Evolutionary conservation across 2,797 vertebrate species (phyloP), one percentile per base, ranked within the genome.

Genomic region (Paratrypauchen microcephalus): DNA sequence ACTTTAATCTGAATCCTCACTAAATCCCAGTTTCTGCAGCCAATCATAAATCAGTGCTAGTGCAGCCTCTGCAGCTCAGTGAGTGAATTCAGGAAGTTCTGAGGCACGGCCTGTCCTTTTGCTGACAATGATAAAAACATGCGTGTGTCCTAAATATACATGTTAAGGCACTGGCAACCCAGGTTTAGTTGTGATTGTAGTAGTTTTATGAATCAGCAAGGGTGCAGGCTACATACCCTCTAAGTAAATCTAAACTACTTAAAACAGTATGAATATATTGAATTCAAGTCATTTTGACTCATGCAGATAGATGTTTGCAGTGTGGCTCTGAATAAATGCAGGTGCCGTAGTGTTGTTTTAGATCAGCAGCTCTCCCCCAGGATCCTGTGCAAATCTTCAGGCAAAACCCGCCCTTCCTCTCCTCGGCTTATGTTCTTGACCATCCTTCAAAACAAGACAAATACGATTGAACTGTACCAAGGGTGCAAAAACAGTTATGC

Each of bases 361-460:
- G 81, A 74, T 85, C 75, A 89, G 82, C 83, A 82, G 16, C 79
- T 88, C 68, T 94, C 92, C 81, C 93, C 93, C 26, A 96, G 90
- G 83, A 97, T 93, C 86, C 95, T 92, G 86, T 95, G 94, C 89
- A 97, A 90, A 75, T 93, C 95, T 73, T 95, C 92, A 4, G 91
- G 86, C 23, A 91, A 90, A 74, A 97, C 91, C 69, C 92, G 94
- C 7, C 94, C 94, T 90, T 98, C 94, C 87, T 96, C 95, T 26
- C 92, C 94, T 66, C 94, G 92, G 79, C 94, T 97, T 75, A 97
- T 83, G 79, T 97, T 97, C 89, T 91, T 95, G 82, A 97, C 94
- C 85, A 94, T 86, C 95, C 96, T 97, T 24, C 23, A 65, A 28
- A 21, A 71, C 59, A 64, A 23, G 66, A 21, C 4, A 64, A 36